phyloP scores from a whole-genome alignment of 2,888 invertebrate genomes.

The Noctua pronuba region DNA sequence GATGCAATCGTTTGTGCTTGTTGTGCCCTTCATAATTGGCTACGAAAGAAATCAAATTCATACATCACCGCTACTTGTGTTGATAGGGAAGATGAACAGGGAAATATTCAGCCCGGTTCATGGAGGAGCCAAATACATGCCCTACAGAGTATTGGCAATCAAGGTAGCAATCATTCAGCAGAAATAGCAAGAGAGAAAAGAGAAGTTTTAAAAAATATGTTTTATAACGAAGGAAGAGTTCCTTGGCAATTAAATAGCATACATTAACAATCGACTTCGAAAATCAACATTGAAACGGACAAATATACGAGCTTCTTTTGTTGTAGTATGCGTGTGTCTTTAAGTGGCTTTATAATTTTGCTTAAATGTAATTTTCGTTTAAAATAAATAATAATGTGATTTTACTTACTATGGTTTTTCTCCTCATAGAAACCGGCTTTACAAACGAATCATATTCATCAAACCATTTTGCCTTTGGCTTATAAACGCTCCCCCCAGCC shows the following conservation, averaged over 20 bases:
- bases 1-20: slow-evolving; percentile 36
- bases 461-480: slow-evolving; percentile 60
- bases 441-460: slow-evolving; percentile 57
- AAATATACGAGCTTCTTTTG: slow-evolving; percentile 26
- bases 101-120: slow-evolving; percentile 24
- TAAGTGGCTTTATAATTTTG: slow-evolving; percentile 47
- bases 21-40: slow-evolving; percentile 52
- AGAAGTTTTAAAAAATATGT: slow-evolving; percentile 42
- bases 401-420: no score
- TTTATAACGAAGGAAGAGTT: slow-evolving; percentile 56
- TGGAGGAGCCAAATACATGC: no score
- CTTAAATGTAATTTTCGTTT: slow-evolving; percentile 48
- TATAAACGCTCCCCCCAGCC: slow-evolving; percentile 35
- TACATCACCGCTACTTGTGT: slow-evolving; percentile 53
- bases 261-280: slow-evolving; percentile 52
- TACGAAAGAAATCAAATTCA: slow-evolving; percentile 40
- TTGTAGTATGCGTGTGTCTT: slow-evolving; percentile 17
- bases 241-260: slow-evolving; percentile 58
- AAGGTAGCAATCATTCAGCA: no score
- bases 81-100: slow-evolving; percentile 50
- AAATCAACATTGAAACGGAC: slow-evolving; percentile 36
- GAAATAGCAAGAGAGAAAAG: no score
- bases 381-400: slow-evolving; percentile 1
- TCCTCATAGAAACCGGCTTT: no score
- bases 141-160: no score